phyloP scores from a whole-genome alignment of 2,797 vertebrate genomes.

The Sebastes cheni region DNA sequence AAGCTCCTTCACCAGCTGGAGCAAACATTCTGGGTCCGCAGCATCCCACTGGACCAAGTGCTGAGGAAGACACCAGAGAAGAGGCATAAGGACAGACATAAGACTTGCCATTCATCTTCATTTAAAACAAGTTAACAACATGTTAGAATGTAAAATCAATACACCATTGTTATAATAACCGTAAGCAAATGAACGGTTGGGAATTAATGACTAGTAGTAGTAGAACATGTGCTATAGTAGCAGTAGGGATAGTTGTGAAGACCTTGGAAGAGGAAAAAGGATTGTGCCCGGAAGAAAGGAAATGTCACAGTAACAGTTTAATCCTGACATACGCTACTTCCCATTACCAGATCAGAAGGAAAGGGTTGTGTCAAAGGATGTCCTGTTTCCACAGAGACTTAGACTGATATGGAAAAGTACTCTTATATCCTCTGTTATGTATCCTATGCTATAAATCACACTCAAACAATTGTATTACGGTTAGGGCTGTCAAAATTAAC shows the following conservation, averaged over 20 bases:
- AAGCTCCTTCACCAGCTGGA: slow-evolving; percentile 96
- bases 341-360: slow-evolving; percentile 55
- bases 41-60: slow-evolving; percentile 94
- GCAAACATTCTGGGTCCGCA: slow-evolving; percentile 90
- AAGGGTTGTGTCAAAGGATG: slow-evolving; percentile 68
- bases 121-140: neutral
- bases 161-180: neutral
- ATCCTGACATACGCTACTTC: slow-evolving; percentile 28
- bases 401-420: slow-evolving; percentile 54
- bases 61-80: slow-evolving; percentile 71
- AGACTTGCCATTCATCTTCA: neutral
- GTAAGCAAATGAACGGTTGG: neutral
- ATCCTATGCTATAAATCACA: neutral
- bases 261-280: neutral
- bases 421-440: neutral
- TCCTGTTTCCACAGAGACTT: slow-evolving; percentile 63
- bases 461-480: neutral
- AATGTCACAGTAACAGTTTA: slow-evolving; percentile 18
- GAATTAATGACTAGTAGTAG: neutral
- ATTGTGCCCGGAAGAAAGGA: neutral
- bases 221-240: neutral
- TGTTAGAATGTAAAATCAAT: neutral
- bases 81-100: neutral
- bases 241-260: neutral
- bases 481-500: neutral